Percentiles rank a stretch among this genome's conserved stretches.
phyloP scores from a whole-genome alignment of 2,797 vertebrate species.

The Monodelphis domestica region DNA sequence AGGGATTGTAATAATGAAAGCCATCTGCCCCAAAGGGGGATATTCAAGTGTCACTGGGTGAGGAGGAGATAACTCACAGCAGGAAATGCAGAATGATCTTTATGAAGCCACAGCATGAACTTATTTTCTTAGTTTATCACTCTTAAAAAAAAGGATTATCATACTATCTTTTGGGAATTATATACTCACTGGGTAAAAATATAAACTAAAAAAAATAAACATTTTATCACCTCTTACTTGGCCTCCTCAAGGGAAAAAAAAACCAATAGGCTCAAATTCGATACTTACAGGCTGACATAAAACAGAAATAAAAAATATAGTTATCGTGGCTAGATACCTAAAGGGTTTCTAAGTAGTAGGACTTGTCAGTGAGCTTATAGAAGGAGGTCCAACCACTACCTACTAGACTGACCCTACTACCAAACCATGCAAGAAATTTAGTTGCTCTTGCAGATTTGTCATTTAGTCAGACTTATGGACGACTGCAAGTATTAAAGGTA shows the following conservation, averaged over 20 bases:
- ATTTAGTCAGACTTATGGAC: background rate
- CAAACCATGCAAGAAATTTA: background rate
- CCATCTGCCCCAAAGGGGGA: slow-evolving; percentile 42
- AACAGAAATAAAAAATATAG: background rate
- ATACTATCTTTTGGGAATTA: background rate
- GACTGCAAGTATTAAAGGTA: background rate
- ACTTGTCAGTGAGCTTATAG: rapidly evolving
- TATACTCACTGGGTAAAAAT: background rate
- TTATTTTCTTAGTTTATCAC: slow-evolving; percentile 7
- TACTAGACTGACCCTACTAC: background rate
- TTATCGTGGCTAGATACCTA: background rate
- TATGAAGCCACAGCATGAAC: slow-evolving; percentile 72
- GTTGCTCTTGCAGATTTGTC: background rate
- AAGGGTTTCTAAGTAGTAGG: too few species aligned
- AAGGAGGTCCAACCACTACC: background rate
- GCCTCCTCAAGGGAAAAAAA: background rate
- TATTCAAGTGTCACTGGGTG: background rate
- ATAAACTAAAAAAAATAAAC: background rate
- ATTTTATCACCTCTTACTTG: background rate
- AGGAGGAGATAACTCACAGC: slow-evolving; percentile 57
- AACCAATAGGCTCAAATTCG: background rate
- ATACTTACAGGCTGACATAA: background rate
- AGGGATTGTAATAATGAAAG: slow-evolving; percentile 44
- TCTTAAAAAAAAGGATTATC: background rate
- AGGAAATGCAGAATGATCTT: slow-evolving; percentile 70